Conservation (phyloP, 2,888 invertebrate species). For the Apotomis turbidana region DNA sequence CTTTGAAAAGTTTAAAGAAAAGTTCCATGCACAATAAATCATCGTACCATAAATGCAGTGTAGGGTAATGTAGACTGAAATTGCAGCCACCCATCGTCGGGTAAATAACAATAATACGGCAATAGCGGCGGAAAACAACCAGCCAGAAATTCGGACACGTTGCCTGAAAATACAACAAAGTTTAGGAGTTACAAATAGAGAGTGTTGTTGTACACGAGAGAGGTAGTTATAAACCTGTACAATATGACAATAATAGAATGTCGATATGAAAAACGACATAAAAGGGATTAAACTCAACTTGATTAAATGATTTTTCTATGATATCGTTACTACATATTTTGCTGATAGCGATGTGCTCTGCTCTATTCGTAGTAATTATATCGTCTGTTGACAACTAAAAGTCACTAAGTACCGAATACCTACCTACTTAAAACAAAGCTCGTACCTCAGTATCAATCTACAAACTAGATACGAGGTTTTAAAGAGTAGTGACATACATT, state of each 20-base stretch:
- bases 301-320: too few species aligned
- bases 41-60: slow-evolving; percentile 13
- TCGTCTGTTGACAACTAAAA: too few species aligned
- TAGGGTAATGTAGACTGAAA: slow-evolving; percentile 4
- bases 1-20: neutral
- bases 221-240: neutral
- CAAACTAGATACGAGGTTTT: too few species aligned
- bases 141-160: neutral
- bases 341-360: too few species aligned
- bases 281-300: too few species aligned
- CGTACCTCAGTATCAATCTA: too few species aligned
- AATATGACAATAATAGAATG: neutral
- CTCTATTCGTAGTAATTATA: too few species aligned
- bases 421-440: too few species aligned
- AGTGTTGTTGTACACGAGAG: neutral
- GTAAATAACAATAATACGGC: slow-evolving; percentile 12
- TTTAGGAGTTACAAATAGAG: neutral
- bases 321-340: too few species aligned
- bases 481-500: too few species aligned
- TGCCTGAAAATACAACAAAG: slow-evolving; percentile 16
- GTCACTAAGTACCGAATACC: too few species aligned
- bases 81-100: slow-evolving; percentile 5
- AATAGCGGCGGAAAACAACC: slow-evolving; percentile 2
- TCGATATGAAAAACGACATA: too few species aligned
- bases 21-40: neutral